A percentile compares a stretch with the other conserved stretches of the same genome.
These are phyloP conservation scores for Sylvilagus floridanus DNA, from an alignment of 2,797 vertebrate genomes.

Conservation along the genomic window DNA sequence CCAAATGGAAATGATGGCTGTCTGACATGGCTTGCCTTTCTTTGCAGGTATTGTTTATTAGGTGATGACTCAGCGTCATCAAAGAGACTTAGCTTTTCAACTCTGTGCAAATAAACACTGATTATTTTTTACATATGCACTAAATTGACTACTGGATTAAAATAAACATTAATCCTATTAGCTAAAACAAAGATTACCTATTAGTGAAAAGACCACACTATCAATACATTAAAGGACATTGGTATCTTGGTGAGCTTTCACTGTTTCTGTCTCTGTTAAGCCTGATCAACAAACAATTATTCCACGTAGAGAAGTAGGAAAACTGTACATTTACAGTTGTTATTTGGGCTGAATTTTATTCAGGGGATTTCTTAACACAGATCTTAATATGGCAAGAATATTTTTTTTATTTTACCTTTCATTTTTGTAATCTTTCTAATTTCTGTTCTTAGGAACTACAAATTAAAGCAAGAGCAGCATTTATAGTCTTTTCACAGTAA, in stretches of 20 bases:
- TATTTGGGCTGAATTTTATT: conserved; percentile 57
- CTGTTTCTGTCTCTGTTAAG: conserved; percentile 40
- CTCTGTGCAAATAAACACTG: conserved; percentile 34
- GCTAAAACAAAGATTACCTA: conserved; percentile 29
- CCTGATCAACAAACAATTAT: conserved; percentile 47
- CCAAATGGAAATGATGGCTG: conserved; percentile 44
- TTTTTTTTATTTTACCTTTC: conserved; percentile 66
- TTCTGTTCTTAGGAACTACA: conserved; percentile 42
- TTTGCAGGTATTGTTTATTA: conserved; percentile 52
- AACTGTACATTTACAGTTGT: conserved; percentile 36
- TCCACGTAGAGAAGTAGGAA: background rate
- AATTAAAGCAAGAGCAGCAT: conserved; percentile 31
- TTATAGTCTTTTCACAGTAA: background rate
- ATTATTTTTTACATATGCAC: background rate
- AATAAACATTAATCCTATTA: conserved; percentile 12
- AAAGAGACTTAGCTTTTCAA: background rate
- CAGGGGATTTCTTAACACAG: conserved; percentile 30
- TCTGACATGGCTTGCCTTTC: background rate
- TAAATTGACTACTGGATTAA: conserved; percentile 31
- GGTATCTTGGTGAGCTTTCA: conserved; percentile 6
- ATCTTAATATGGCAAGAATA: conserved; percentile 31
- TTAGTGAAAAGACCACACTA: background rate
- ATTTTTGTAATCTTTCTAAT: conserved; percentile 30
- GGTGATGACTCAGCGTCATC: background rate
- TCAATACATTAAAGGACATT: conserved; percentile 55